phyloP scores from a whole-genome alignment of 2,113 vertebrate genomes.

The Stegastes partitus region DNA sequence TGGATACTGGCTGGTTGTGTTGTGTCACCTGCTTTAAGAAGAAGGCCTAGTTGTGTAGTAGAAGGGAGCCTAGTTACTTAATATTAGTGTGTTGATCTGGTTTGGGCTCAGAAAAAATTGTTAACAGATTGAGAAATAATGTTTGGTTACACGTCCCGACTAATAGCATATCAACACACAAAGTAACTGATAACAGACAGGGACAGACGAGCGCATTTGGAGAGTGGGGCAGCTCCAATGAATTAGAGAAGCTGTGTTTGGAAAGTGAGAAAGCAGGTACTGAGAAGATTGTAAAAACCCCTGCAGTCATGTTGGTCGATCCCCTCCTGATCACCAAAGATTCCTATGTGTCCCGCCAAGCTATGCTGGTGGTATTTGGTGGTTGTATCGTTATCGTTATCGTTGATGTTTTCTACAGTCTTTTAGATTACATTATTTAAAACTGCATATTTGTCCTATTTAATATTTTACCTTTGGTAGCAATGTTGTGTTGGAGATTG shows the following conservation, averaged over 20 bases:
- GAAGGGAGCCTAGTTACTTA: too few species aligned
- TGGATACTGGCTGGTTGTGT: conserved; percentile 1
- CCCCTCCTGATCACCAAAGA: too few species aligned
- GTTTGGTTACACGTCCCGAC: not conserved
- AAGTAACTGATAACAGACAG: too few species aligned
- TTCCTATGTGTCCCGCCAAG: not conserved
- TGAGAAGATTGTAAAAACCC: too few species aligned
- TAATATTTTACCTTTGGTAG: not conserved
- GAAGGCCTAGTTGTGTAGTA: not conserved
- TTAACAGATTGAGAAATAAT: not conserved
- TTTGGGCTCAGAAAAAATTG: not conserved
- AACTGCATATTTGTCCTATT: not conserved
- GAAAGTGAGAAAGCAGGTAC: too few species aligned
- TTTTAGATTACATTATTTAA: not conserved
- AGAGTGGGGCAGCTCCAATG: too few species aligned
- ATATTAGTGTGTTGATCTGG: conserved; percentile 2
- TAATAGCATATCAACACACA: too few species aligned
- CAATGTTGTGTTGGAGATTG: not conserved
- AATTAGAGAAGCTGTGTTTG: too few species aligned
- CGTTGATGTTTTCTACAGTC: not conserved
- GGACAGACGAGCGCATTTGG: too few species aligned
- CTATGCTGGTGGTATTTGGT: not conserved
- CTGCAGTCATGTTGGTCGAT: too few species aligned
- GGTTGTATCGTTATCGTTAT: not conserved
- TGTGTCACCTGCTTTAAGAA: not conserved